Evolutionary conservation across 2,113 vertebrate species (phyloP), one percentile per base, ranked within the genome.

Genomic region (Varanus salvator): DNA sequence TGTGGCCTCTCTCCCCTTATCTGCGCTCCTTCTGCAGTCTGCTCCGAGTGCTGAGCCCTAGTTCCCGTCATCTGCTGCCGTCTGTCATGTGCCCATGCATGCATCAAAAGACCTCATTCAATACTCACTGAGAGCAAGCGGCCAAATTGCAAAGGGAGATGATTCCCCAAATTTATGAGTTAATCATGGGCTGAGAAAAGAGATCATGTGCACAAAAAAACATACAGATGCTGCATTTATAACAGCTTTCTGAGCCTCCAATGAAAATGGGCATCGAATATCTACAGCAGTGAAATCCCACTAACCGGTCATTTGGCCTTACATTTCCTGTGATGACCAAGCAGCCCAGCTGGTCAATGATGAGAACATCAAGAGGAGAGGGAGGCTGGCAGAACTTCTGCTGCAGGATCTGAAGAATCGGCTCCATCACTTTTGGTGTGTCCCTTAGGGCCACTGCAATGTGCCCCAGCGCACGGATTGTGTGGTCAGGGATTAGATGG

Each of bases 311-410:
- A 27, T 9, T 48, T 11, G 66, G 14, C 27, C 98, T 98, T 96
- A 99, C 99, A 60, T 99, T 99, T 94, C 99, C 99, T 1, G 99
- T 99, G 92, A 99, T 99, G 90, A 99, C 98, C 97, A 99, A 97
- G 94, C 99, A 99, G 90, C 99, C 99, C 5, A 99, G 97, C 93
- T 99, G 99, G 95, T 99, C 99, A 11, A 99, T 97, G 89, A 99
- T 99, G 48, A 99, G 98, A 0, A 99, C 98, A 0, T 99, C 99
- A 0, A 99, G 97, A 29, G 97, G 98, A 48, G 99, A 99, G 0
- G 98, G 98, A 0, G 99, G 99, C 94, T 99, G 99, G 94, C 99
- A 99, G 95, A 99, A 99, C 93, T 99, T 99, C 93, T 99, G 99
- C 94, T 99, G 99, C 3, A 99, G 97, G 95, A 99, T 99, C 96